Evolutionary conservation across 1,140 invertebrate genomes (phyloP), one percentile per base, ranked within the genome.

Genomic region (Ladona fulva): DNA sequence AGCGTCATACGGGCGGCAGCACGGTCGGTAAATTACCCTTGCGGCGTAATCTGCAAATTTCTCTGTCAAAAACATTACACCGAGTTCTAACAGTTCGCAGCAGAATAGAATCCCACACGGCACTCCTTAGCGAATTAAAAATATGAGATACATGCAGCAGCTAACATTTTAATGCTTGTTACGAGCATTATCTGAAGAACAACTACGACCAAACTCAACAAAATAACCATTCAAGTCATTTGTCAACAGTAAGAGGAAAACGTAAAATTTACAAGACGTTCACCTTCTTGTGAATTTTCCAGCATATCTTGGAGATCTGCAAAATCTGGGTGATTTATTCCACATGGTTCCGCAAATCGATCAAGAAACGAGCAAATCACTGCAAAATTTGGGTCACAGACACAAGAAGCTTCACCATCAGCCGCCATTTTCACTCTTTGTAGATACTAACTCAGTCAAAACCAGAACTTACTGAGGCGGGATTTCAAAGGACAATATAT

Each of bases 371-470:
- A 94, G 88, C 95, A 97, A 86, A 97, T 95, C 85, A 96, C 92
- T 82, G 95, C 95, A 87, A 97, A 97, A 91, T 97, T 95, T 84
- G 95, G 95, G 90, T 97, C 94, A 89, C 91, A 93, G 87, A 92
- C 90, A 90, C 94, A 96, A 84, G 91, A 92, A 88, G 90, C 90
- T 90, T 93, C 92, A 86, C 89, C 90, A 88, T 93, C 92, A 85
- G 91, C 90, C 92, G 92, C 92, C 93, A 94, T 94, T 91, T 92
- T 66, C 52, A 66, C 52, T 66, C 52, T 16, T 22, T 6, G 52
- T 66, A 66, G 52, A 66, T 66, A 66, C 52, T 66, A 66, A 66
- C 52, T 66, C 52, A 66, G 52, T 66, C 52, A 66, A 66, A 66
- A 66, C 52, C 52, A 66, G 52, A 16, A 66, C 52, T 66, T 66